phyloP scores from a whole-genome alignment of 2,113 vertebrate species.

The Anser brachyrhynchus region DNA sequence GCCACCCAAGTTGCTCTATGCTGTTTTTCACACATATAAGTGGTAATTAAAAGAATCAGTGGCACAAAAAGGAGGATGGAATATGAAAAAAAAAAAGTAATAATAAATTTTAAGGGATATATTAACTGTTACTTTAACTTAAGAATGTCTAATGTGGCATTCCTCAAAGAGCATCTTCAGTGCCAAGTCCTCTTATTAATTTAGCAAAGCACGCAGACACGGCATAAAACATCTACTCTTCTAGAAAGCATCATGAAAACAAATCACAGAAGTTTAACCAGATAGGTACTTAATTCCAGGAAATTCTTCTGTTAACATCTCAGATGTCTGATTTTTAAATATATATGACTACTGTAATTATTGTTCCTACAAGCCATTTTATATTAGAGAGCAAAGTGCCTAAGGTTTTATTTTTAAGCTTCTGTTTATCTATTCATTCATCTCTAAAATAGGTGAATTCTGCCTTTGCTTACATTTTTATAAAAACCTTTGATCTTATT shows the following conservation, averaged over 20 bases:
- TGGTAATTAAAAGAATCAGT: not conserved
- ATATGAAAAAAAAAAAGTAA: not conserved
- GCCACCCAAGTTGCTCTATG: not conserved
- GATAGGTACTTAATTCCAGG: conserved; percentile 33
- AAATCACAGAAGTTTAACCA: conserved; percentile 36
- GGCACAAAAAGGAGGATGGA: not conserved
- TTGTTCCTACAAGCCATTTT: not conserved
- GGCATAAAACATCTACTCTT: not conserved
- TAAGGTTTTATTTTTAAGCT: conserved; percentile 52
- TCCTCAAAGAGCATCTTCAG: conserved; percentile 16
- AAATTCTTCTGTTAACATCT: conserved; percentile 43
- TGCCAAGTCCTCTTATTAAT: conserved; percentile 3
- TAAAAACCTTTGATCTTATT: conserved; percentile 58
- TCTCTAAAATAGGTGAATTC: conserved; percentile 34
- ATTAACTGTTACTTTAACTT: not conserved
- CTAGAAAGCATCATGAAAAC: conserved; percentile 14
- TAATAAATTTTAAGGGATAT: not conserved
- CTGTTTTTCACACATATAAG: not conserved
- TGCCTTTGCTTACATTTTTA: conserved; percentile 46
- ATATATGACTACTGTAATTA: conserved; percentile 38
- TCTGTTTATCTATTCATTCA: conserved; percentile 45
- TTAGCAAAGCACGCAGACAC: not conserved
- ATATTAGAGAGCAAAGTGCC: not conserved
- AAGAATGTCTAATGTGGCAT: not conserved
- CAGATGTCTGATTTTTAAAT: conserved; percentile 49